Percentiles rank a stretch among this genome's conserved stretches.
Conservation (phyloP, 2,888 invertebrate species). For the Drosophila emarginata region DNA sequence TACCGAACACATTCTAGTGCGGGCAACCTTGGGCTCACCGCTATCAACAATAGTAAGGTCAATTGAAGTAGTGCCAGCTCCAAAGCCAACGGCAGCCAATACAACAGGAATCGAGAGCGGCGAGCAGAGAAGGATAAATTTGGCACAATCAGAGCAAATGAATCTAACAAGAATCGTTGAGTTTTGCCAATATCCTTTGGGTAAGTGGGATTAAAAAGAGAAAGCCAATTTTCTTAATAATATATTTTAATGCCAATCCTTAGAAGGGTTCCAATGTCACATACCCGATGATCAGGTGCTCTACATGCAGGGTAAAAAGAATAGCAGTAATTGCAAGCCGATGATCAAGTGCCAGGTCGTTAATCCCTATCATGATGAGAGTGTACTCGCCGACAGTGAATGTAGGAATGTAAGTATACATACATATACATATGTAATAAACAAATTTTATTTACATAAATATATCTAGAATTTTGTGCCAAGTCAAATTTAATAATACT, state of each 20-base stretch:
- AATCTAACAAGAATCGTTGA: slow-evolving; percentile 63
- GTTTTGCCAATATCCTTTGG: slow-evolving; percentile 88
- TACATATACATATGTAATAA: no score
- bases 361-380: slow-evolving; percentile 87
- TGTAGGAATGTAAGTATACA: slow-evolving; percentile 83
- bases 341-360: slow-evolving; percentile 88
- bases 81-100: background rate
- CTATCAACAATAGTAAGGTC: slow-evolving; percentile 59
- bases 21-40: slow-evolving; percentile 84
- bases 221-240: background rate
- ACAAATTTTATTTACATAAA: no score
- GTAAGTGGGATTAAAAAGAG: slow-evolving; percentile 78
- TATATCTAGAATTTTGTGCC: no score
- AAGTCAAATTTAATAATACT: no score
- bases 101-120: background rate
- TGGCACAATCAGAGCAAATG: background rate
- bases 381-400: slow-evolving; percentile 87
- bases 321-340: slow-evolving; percentile 84
- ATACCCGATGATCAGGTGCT: slow-evolving; percentile 84
- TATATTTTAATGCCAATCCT: background rate
- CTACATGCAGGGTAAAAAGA: slow-evolving; percentile 81
- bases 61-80: background rate
- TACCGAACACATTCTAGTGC: slow-evolving; percentile 83
- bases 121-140: background rate
- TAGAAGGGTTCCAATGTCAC: slow-evolving; percentile 85